Percentiles rank a stretch among this genome's conserved stretches.
Evolutionary conservation across 2,888 invertebrate species (phyloP).

Genomic region (Atrina japonica): DNA sequence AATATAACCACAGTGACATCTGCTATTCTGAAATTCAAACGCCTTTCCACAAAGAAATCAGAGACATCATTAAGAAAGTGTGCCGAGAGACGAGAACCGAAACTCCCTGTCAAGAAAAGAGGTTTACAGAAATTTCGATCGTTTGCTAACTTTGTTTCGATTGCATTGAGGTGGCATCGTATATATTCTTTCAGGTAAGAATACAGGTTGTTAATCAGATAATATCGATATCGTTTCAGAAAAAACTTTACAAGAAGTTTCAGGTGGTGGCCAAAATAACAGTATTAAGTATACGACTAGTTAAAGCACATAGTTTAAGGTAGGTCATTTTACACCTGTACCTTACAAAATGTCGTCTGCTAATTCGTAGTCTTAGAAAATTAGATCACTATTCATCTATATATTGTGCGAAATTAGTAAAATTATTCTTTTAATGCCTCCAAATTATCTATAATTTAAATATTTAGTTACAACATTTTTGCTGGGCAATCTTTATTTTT

Average conservation of each 20-base stretch:
- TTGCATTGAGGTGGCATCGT: conserved; percentile 13
- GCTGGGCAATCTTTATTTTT: too few species aligned
- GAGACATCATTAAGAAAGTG: neutral
- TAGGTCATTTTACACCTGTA: conserved; percentile 36
- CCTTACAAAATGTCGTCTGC: too few species aligned
- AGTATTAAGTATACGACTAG: conserved; percentile 59
- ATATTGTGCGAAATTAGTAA: too few species aligned
- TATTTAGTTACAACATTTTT: too few species aligned
- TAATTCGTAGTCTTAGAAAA: too few species aligned
- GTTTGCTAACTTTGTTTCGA: conserved; percentile 5
- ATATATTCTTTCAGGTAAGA: conserved; percentile 24
- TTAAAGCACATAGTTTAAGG: conserved; percentile 63
- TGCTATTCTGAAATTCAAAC: neutral
- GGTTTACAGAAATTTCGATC: too few species aligned
- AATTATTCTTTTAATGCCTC: too few species aligned
- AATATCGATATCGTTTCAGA: conserved; percentile 48
- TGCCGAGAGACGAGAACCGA: too few species aligned
- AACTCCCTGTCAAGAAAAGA: too few species aligned
- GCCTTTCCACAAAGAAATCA: conserved; percentile 9
- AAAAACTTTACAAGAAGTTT: conserved; percentile 56
- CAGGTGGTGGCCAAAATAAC: conserved; percentile 56
- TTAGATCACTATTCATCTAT: too few species aligned
- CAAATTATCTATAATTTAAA: too few species aligned
- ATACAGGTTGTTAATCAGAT: neutral
- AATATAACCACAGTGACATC: neutral